Base-by-base conservation (phyloP, 2,888 invertebrate species). In the Drosophila affinis region DNA sequence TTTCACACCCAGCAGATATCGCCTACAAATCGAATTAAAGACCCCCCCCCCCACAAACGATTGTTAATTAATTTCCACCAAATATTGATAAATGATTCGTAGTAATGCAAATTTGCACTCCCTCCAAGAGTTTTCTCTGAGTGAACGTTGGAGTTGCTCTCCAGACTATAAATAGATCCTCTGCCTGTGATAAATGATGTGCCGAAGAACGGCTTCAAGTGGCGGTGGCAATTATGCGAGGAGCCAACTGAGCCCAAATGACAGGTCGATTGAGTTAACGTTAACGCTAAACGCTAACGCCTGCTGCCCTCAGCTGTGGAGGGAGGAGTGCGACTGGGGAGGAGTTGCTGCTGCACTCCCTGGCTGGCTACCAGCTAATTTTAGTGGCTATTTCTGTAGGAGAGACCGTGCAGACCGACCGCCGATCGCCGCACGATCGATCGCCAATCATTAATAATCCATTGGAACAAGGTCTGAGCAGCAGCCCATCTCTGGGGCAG, bases 261-360 rank as follows among this genome's bases (percentile, higher is more conserved):
- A 90, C 89, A 90, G 90, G 89, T 89, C 89, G 90, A 90, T 90
- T 89, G 90, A 90, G 84, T 89, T 89, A 89, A 89, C 86, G 90
- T 90, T 89, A 89, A 80, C 89, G 81, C 89, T 90, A 90, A 90
- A 89, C 84, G 89, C 78, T 78, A 75, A 68, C 70, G 59, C 74
- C 80, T 78, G 81, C 70, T 67, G 64, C 45, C 72, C 57, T 45
- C 18, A 18, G 60, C 60, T 63, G 59, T 46, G 51, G 71, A 72
- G 52, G 44, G 52, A 44, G 39, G 24, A 2, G 24, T 21, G 21
- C 21, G 21, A 21, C 21, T 21, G 21, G 21, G 21, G 49, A 29
- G 62, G 67, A 73, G 56, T 76, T 60, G 57, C 49, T 60, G 57
- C 49, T 61, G 63, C 65, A 62, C 39, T 10, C 32, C 21, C 3